Percentiles rank a stretch among this genome's conserved stretches.
Evolutionary conservation across 2,797 vertebrate genomes (phyloP).

Genomic region (Dromococcyx pavoninus): DNA sequence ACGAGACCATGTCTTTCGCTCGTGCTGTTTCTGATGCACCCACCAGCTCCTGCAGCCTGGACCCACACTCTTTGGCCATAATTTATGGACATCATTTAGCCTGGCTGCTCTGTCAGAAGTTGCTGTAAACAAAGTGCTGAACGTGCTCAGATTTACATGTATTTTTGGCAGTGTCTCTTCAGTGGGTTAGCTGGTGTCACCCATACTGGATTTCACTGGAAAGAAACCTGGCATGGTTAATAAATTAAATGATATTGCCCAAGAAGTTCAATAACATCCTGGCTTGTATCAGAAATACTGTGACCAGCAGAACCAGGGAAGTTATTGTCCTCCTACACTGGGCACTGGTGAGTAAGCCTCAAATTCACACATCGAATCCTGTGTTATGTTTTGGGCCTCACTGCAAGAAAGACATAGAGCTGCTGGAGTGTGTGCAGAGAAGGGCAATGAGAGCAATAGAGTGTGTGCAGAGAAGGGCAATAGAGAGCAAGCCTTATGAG

Average conservation of each 20-base stretch:
- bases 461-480: too few species aligned
- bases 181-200: background rate
- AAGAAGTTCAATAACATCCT: too few species aligned
- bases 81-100: background rate
- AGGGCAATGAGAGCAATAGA: too few species aligned
- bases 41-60: background rate
- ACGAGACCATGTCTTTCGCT: fast-evolving
- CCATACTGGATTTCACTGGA: background rate
- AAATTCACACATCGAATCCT: too few species aligned
- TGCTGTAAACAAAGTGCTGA: background rate
- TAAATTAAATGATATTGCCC: background rate
- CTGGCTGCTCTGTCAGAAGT: background rate
- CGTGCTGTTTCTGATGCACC: fast-evolving
- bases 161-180: background rate
- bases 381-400: too few species aligned
- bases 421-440: too few species aligned
- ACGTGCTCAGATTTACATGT: background rate
- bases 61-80: background rate
- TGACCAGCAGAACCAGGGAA: too few species aligned
- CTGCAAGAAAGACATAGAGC: too few species aligned
- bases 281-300: too few species aligned
- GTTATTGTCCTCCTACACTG: too few species aligned
- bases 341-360: too few species aligned
- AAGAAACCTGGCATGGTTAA: background rate
- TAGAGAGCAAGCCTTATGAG: too few species aligned